Percentiles rank a stretch among this genome's conserved stretches.
Conservation (phyloP, 1,140 invertebrate species). For the Ostrea edulis region DNA sequence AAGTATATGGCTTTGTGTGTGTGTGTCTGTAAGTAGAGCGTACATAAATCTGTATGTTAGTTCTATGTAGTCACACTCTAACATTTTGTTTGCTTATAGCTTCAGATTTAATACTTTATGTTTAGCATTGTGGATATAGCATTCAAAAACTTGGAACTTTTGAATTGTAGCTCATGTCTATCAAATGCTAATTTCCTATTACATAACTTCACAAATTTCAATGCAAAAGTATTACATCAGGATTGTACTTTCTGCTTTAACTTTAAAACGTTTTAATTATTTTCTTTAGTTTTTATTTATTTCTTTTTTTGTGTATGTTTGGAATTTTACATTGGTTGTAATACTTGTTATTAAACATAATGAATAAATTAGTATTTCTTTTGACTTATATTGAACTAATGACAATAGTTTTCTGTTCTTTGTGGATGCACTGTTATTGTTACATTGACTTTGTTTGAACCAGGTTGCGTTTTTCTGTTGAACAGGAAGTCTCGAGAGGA, state of each 20-base stretch:
- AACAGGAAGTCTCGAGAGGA: constrained; percentile 59
- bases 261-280: neutral
- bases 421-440: too few relatives aligned
- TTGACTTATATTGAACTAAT: too few relatives aligned
- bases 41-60: neutral
- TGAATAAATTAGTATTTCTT: too few relatives aligned
- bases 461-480: neutral
- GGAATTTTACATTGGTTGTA: too few relatives aligned
- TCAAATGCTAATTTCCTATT: neutral
- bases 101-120: neutral
- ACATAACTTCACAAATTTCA: neutral
- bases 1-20: constrained; percentile 28
- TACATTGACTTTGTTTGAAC: neutral
- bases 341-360: too few relatives aligned
- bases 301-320: neutral
- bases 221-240: neutral
- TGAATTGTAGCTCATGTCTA: neutral
- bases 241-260: neutral
- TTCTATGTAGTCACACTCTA: constrained; percentile 12
- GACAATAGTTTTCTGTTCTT: too few relatives aligned
- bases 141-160: neutral
- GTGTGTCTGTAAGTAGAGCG: neutral
- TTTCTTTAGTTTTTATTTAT: neutral
- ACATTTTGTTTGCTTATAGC: constrained; percentile 4
- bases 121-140: neutral